phyloP scores from a whole-genome alignment of 64 coral and sea anemone species.

The Stichodactyla helianthus region DNA sequence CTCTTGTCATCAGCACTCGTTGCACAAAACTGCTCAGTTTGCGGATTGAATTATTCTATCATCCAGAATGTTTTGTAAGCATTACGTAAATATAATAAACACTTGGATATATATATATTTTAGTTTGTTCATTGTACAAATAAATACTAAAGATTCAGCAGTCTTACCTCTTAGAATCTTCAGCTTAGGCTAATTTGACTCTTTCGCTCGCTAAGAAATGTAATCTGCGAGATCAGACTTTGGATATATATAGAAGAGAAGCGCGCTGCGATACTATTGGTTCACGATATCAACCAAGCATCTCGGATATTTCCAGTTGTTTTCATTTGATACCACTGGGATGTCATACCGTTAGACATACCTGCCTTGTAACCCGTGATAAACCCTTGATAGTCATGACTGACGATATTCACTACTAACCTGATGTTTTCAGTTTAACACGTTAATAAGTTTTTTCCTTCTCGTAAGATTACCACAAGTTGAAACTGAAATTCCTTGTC shows the following conservation, averaged over 20 bases:
- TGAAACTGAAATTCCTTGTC: too few relatives aligned
- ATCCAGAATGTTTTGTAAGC: neutral
- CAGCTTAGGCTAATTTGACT: neutral
- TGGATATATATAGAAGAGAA: neutral
- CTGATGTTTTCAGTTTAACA: too few relatives aligned
- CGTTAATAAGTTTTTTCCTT: neutral
- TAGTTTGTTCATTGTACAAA: neutral
- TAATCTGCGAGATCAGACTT: neutral
- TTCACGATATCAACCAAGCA: conserved; percentile 1
- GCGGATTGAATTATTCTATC: neutral
- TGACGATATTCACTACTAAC: neutral
- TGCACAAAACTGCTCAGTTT: neutral
- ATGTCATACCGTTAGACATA: neutral
- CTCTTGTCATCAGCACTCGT: neutral
- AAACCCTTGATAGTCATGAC: neutral
- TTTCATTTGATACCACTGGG: conserved; percentile 1
- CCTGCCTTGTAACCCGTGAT: neutral
- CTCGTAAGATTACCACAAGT: neutral
- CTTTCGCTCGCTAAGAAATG: neutral
- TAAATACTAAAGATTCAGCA: neutral
- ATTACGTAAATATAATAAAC: neutral
- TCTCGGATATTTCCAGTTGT: conserved; percentile 25
- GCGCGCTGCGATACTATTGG: neutral
- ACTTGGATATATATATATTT: neutral
- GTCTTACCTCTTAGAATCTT: neutral